Evolutionary conservation across 2,113 vertebrate genomes (phyloP), one percentile per base, ranked within the genome.

Genomic region (Thryonomys swinderianus): DNA sequence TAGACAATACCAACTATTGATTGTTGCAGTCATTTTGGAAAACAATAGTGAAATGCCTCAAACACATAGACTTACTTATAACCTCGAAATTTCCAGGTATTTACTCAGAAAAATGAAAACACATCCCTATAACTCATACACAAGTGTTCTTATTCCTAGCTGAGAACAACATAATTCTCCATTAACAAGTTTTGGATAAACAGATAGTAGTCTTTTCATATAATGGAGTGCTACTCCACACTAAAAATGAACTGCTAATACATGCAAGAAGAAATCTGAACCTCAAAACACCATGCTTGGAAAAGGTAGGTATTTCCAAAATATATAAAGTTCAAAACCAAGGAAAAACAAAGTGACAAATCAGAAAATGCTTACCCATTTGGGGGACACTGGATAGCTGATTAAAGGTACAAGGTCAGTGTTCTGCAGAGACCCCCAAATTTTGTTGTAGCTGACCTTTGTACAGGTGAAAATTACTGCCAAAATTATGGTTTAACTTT

Each of bases 41-140:
- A 96, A 86, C 25, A 17, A 40, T 32, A 62, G 13, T 34, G 20
- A 71, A 62, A 62, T 94, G 73, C 61, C 55, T 88, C 62, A 86
- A 23, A 42, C n/a, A 61, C 51, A 78, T 18, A 79, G 18, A 64
- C 37, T 34, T 64, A 93, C 30, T 5, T 66, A n/a, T 80, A n/a
- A 48, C 8, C 55, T 57, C n/a, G 40, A 88, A 94, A 76, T 37
- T 82, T n/a, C 59, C 71, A 64, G 17, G 10, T 64, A 74, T 62
- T 92, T 92, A 82, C 30, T 94, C 59, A 85, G 40, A 85, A 92
- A 95, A 87, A 87, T 71, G 42, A 48, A 86, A 90, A 71, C 20
- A 71, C 25, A 48, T 69, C 25, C 32, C 32, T 91, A 67, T 10
- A 67, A 79, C 37, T 59, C 69, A 91, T 40, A n/a, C 13, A 88